These are phyloP conservation scores for Apomyelois bistriatella DNA, from an alignment of 2,888 invertebrate species.

Conservation along the genomic window DNA sequence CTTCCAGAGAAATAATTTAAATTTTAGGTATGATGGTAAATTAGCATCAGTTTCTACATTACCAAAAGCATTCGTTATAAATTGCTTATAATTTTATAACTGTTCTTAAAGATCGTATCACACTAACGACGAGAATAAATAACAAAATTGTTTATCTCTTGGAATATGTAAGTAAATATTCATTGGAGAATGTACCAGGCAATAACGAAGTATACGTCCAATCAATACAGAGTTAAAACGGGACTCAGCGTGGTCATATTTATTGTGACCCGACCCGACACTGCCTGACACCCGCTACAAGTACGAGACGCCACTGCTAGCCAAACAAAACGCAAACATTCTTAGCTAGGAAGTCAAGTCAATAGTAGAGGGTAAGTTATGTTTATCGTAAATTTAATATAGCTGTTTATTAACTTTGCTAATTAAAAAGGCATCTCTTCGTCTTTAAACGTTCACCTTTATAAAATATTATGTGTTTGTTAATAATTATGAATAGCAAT, in stretches of 20 bases:
- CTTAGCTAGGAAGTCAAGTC: background rate
- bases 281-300: constrained; percentile 25
- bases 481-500: too few species aligned
- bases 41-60: constrained; percentile 24
- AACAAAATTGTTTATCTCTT: constrained; percentile 17
- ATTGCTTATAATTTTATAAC: constrained; percentile 11
- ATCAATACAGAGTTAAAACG: constrained; percentile 47
- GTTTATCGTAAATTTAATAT: too few species aligned
- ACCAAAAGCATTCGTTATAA: constrained; percentile 4
- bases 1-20: constrained; percentile 47
- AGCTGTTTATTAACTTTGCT: background rate
- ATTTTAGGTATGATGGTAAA: constrained; percentile 34
- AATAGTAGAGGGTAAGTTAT: background rate
- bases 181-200: constrained; percentile 24
- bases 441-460: background rate
- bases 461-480: too few species aligned
- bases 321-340: constrained; percentile 21
- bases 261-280: constrained; percentile 50
- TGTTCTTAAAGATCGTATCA: constrained; percentile 8
- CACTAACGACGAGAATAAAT: constrained; percentile 14
- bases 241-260: constrained; percentile 49
- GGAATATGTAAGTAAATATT: constrained; percentile 15
- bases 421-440: background rate
- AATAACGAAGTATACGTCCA: constrained; percentile 40
- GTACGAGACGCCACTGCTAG: constrained; percentile 36